Base-by-base conservation (phyloP, 2,113 vertebrate species). In the Merops nubicus region DNA sequence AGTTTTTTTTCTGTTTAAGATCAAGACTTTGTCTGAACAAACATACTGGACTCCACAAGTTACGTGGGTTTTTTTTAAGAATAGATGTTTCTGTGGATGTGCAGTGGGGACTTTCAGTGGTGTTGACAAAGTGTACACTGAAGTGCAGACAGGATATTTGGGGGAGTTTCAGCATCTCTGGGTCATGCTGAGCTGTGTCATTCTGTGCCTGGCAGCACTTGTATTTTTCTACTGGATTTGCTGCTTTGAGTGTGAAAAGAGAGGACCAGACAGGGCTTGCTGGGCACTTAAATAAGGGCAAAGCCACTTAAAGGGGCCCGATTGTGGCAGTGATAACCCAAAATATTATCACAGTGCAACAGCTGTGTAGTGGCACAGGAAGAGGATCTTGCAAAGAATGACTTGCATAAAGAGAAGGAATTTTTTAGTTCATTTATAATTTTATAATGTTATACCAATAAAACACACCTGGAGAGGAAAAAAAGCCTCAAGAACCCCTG, bases 321-420 rank as follows among this genome's bases (percentile, higher is more conserved):
- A 56, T 62, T 9, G 68, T 62, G 85, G 70, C n/a, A 48, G 56
- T 0, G 16, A 76, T 70, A 90, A 87, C 57, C 51, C 57, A 22
- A 31, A 89, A 67, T 56, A 21, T 80, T 96, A 95, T 94, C 94
- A 13, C 0, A 1, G 12, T 0, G 1, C 33, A 83, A 90, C 93
- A 97, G 96, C 93, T 79, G 91, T 1, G 0, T 19, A 5, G 73
- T 15, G 67, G 76, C 62, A 22, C 80, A 25, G 85, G 94, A 97
- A 91, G 8, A 70, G 86, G 80, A 92, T 91, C 68, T 91, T n/a
- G 65, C 6, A 1, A 43, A 77, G 92, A 42, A 47, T 75, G 90
- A 95, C 76, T 95, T 96, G 92, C 77, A 79, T 25, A 73, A 88
- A 88, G 81, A 40, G 43, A 77, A 79, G 85, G 67, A 88, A 38